Evolutionary conservation across 2,113 vertebrate species (phyloP).

Genomic region (Apodemus speciosus): DNA sequence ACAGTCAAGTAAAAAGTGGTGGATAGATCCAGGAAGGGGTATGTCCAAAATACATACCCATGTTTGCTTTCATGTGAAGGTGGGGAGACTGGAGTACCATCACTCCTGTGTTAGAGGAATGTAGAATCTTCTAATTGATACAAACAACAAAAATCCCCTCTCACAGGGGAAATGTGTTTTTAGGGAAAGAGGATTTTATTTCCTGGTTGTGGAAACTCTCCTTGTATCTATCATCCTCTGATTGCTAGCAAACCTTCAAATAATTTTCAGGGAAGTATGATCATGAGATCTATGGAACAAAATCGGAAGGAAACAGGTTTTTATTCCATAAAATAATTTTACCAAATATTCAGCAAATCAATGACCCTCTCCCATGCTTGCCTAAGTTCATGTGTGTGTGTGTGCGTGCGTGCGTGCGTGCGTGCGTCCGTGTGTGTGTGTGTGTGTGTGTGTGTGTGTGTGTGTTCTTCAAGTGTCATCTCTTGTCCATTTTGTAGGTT

Average conservation of each 20-base stretch:
- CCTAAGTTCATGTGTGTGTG: too few species aligned
- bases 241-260: not conserved
- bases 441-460: not conserved
- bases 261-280: slow-evolving; percentile 41
- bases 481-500: not conserved
- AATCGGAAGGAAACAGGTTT: not conserved
- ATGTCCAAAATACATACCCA: not conserved
- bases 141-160: slow-evolving; percentile 20
- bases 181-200: slow-evolving; percentile 22
- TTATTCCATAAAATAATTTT: not conserved
- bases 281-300: not conserved
- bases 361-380: not conserved
- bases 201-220: slow-evolving; percentile 31
- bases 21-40: not conserved
- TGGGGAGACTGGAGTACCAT: not conserved
- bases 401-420: not conserved
- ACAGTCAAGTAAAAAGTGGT: slow-evolving; percentile 9
- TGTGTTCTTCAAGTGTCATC: not conserved
- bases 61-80: not conserved
- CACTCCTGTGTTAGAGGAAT: not conserved
- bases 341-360: not conserved
- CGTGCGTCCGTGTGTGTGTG: not conserved
- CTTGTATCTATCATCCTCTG: not conserved
- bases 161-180: not conserved
- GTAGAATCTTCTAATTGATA: not conserved